Conservation (phyloP, 2,888 invertebrate species). For the Spilosoma lubricipeda region DNA sequence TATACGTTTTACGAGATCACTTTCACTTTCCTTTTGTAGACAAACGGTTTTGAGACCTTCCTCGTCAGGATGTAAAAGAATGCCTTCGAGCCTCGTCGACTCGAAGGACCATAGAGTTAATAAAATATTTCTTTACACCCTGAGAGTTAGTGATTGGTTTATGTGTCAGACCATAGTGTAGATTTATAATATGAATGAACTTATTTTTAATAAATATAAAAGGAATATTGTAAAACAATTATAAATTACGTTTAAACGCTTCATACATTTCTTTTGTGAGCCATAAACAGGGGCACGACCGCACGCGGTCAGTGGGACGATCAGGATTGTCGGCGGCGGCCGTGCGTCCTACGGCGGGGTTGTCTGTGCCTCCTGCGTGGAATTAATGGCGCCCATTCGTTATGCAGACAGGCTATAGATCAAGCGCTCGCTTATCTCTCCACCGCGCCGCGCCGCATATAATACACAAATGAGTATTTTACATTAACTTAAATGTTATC, state of each 20-base stretch:
- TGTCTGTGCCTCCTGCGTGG: not conserved
- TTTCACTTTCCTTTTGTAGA: not conserved
- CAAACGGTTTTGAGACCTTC: not conserved
- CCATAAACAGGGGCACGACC: not conserved
- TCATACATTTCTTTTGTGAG: not conserved
- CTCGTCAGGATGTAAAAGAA: not conserved
- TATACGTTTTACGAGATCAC: not conserved
- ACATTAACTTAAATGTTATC: slow-evolving; percentile 12
- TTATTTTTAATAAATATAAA: not conserved
- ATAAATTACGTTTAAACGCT: slow-evolving; percentile 1
- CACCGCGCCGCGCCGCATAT: slow-evolving; percentile 3
- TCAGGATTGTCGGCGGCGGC: not conserved
- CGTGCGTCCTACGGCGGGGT: not conserved
- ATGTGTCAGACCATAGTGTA: no score
- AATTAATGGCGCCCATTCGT: slow-evolving; percentile 45
- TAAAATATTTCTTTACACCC: not conserved
- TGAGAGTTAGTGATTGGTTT: not conserved
- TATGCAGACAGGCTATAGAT: slow-evolving; percentile 34
- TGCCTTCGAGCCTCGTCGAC: not conserved
- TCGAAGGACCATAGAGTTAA: not conserved
- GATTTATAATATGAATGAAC: not conserved
- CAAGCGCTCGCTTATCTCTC: slow-evolving; percentile 34
- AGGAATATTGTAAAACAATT: not conserved
- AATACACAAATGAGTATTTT: slow-evolving; percentile 10
- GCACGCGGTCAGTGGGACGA: slow-evolving; percentile 8